phyloP scores from a whole-genome alignment of 2,113 vertebrate species.

The Pithys albifrons region DNA sequence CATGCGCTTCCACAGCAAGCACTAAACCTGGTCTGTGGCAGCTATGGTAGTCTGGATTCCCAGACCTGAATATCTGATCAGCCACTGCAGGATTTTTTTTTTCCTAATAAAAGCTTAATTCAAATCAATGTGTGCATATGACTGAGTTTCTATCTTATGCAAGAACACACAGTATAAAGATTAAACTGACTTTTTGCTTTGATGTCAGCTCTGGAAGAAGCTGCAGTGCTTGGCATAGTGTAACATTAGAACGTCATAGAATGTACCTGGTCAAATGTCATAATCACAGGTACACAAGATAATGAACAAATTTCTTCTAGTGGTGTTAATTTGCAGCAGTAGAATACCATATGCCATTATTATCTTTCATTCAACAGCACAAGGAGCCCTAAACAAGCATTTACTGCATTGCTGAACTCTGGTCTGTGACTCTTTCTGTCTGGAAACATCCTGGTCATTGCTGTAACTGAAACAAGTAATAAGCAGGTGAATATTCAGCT shows the following conservation, averaged over 20 bases:
- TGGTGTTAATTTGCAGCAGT: not conserved
- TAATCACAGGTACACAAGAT: not conserved
- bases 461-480: not conserved
- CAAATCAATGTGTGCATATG: rapidly evolving
- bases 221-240: not conserved
- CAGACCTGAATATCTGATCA: not conserved
- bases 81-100: not conserved
- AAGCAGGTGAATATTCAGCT: not conserved
- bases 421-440: not conserved
- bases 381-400: not conserved
- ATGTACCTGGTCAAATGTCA: not conserved
- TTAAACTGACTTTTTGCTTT: not conserved
- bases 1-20: not conserved
- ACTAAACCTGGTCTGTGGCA: not conserved
- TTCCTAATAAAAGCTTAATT: not conserved
- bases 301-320: not conserved
- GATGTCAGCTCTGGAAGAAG: not conserved
- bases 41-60: not conserved
- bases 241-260: not conserved
- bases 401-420: not conserved
- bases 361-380: not conserved
- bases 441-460: not conserved
- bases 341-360: not conserved
- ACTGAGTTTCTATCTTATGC: not conserved
- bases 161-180: not conserved